These are phyloP conservation scores for Cataglyphis cursor DNA, from an alignment of 2,888 invertebrate genomes.

Conservation along the genomic window DNA sequence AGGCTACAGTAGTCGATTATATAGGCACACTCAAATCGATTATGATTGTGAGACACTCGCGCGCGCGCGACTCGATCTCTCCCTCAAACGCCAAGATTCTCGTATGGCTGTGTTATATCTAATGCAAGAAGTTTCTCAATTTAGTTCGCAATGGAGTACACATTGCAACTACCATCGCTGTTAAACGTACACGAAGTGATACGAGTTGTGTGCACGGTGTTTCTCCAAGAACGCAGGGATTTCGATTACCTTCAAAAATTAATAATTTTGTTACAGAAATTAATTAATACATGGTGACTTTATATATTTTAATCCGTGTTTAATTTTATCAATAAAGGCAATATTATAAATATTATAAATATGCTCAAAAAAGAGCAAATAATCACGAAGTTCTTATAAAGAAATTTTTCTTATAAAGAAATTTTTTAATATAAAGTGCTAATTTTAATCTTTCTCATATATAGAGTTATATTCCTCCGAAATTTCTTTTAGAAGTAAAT, in stretches of 20 bases:
- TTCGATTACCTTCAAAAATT: conserved; percentile 19
- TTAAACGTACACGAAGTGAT: conserved; percentile 44
- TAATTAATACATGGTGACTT: neutral
- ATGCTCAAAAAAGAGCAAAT: neutral
- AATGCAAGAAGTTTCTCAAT: conserved; percentile 67
- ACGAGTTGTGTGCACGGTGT: conserved; percentile 18
- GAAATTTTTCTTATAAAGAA: neutral
- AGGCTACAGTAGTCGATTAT: conserved; percentile 2
- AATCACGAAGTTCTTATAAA: neutral
- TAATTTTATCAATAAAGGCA: neutral
- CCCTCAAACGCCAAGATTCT: conserved; percentile 63
- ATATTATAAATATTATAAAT: neutral
- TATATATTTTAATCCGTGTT: neutral
- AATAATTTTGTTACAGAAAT: conserved; percentile 28
- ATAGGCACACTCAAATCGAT: conserved; percentile 42
- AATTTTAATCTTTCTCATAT: neutral
- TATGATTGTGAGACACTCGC: conserved; percentile 48
- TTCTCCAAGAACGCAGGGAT: conserved; percentile 2
- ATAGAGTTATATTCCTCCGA: neutral
- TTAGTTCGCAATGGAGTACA: conserved; percentile 53
- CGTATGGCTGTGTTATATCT: conserved; percentile 46
- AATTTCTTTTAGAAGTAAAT: neutral
- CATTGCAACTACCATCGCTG: conserved; percentile 50
- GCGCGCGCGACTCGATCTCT: conserved; percentile 35
- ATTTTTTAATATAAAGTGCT: neutral